phyloP scores from a whole-genome alignment of 1,140 invertebrate species.

The Apis cerana region DNA sequence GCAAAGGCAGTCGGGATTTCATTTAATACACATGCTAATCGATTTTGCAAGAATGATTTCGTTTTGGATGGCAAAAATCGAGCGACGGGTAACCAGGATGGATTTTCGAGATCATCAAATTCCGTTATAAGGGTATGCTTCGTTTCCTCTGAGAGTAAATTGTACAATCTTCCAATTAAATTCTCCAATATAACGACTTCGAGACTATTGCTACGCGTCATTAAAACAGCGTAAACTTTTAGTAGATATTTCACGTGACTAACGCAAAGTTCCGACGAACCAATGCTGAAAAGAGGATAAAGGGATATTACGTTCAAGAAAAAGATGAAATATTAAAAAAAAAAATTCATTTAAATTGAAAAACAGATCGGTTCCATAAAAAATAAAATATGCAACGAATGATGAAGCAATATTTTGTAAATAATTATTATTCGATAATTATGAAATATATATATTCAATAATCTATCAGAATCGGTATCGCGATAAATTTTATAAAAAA shows the following conservation, averaged over 20 bases:
- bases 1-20: constrained; percentile 55
- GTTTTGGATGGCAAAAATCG: constrained; percentile 49
- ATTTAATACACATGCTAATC: constrained; percentile 3
- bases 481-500: too few relatives aligned
- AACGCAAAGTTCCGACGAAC: constrained; percentile 70
- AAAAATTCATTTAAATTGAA: neutral
- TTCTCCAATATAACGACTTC: constrained; percentile 67
- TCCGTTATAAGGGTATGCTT: constrained; percentile 60
- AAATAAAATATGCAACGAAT: neutral
- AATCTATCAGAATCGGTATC: too few relatives aligned
- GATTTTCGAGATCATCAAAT: constrained; percentile 58
- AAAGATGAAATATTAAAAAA: too few relatives aligned
- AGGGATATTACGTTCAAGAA: neutral
- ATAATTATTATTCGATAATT: neutral
- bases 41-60: constrained; percentile 50
- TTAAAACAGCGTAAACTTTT: constrained; percentile 63
- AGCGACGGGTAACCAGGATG: constrained; percentile 43
- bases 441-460: too few relatives aligned
- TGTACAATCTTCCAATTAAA: constrained; percentile 70
- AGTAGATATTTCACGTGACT: constrained; percentile 70
- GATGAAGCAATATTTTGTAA: neutral
- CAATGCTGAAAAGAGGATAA: constrained; percentile 63
- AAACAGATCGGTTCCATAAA: neutral
- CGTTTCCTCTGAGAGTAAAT: constrained; percentile 63
- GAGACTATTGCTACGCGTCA: constrained; percentile 57